Base-by-base conservation (phyloP, 1,140 invertebrate species). In the Pteromalus puparum region DNA sequence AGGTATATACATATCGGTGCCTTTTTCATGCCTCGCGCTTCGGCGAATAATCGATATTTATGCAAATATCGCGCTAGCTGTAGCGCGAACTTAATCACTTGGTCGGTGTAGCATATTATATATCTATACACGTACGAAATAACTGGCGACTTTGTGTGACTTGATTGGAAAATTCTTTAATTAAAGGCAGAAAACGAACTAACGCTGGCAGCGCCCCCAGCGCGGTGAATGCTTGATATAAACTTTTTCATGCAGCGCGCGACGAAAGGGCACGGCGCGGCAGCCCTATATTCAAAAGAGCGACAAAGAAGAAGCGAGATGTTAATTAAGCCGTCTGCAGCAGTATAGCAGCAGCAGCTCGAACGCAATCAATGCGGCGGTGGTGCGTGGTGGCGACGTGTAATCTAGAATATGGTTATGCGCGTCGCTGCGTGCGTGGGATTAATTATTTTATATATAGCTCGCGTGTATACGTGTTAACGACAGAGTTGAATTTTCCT, bases 151-250 rank as follows among this genome's bases (percentile, higher is more conserved):
- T 75, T 75, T 48, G 38, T 18, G 21, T 1, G 13, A 65, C 26
- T 78, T 78, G 24, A 78, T 78, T 78, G 48, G 53, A 78, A 78
- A 78, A 13, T 34, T 78, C 13, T 65, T 78, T 78, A 65, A 78
- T 65, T 78, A 78, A 78, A 61, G 53, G 53, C 13, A 78, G 46
- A 65, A 34, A 34, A 61, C 74, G 13, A 21, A 12, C 5, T n/a
- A n/a, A n/a, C 5, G 48, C 48, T 53, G 48, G 13, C 13, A 18
- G 3, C 13, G 15, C 46, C n/a, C n/a, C n/a, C n/a, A n/a, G n/a
- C n/a, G n/a, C 15, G 46, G 1, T 7, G 21, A 61, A 21, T 28
- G 12, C n/a, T 30, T 30, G 67, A 5, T 70, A 26, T 70, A 5
- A 70, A 78, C 65, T 77, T 53, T 85, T 48, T 68, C 68, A 0